These are phyloP conservation scores for Siniperca scherzeri DNA, from an alignment of 2,797 vertebrate species.

Conservation along the genomic window DNA sequence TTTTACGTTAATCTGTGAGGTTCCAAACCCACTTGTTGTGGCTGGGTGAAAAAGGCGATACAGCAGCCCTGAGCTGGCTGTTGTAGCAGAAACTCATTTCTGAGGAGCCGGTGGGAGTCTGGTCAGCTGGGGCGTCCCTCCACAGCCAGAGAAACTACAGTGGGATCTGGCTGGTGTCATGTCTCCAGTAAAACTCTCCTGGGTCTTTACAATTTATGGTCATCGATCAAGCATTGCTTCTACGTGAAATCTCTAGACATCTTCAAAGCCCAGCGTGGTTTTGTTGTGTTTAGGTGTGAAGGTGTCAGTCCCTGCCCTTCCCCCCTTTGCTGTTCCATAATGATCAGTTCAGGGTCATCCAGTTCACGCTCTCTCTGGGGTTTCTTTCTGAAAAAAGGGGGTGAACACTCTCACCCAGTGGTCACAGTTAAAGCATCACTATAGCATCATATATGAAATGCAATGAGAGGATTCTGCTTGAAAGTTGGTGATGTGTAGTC, in stretches of 20 bases:
- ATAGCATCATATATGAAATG: neutral
- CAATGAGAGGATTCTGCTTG: neutral
- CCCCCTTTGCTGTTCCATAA: neutral
- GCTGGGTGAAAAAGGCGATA: slow-evolving; percentile 3
- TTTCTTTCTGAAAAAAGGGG: neutral
- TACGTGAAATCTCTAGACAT: slow-evolving; percentile 18
- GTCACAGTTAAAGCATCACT: neutral
- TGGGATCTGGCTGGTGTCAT: slow-evolving; percentile 29
- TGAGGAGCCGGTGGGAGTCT: slow-evolving; percentile 13
- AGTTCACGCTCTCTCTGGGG: neutral
- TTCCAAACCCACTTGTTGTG: neutral
- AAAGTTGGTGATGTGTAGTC: neutral
- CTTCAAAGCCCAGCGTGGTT: neutral
- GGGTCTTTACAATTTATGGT: slow-evolving; percentile 14
- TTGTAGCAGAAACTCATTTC: neutral
- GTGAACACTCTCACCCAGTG: neutral
- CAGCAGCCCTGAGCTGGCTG: slow-evolving; percentile 1
- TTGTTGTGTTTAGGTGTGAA: slow-evolving; percentile 14
- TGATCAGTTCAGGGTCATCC: slow-evolving; percentile 15
- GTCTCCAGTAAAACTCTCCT: slow-evolving; percentile 11
- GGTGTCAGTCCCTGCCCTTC: neutral
- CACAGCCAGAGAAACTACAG: slow-evolving; percentile 12
- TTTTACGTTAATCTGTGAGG: slow-evolving; percentile 25
- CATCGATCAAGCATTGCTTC: slow-evolving; percentile 8
- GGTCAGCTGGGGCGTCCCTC: neutral